Percentiles rank a stretch among this genome's conserved stretches.
These are phyloP conservation scores for Oreonectes daqikongensis DNA, from an alignment of 2,797 vertebrate genomes.

Conservation along the genomic window DNA sequence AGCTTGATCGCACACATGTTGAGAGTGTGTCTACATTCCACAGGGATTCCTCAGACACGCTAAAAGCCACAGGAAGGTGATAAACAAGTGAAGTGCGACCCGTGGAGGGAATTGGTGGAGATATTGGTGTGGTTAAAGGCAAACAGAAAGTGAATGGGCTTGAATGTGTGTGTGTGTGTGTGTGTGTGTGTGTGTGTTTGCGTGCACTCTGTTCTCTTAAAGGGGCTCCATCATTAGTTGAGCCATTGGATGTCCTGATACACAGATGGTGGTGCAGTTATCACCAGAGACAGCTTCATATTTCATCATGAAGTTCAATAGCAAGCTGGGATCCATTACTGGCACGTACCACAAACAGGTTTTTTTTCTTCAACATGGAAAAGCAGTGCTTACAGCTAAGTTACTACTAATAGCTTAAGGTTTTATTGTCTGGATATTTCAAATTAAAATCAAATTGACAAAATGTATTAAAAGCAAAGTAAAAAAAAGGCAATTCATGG, in stretches of 20 bases:
- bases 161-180: too few species aligned
- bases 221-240: conserved; percentile 13
- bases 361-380: background rate
- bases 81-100: background rate
- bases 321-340: conserved; percentile 5
- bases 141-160: background rate
- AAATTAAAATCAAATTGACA: too few species aligned
- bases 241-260: conserved; percentile 13
- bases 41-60: conserved; percentile 14
- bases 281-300: conserved; percentile 32
- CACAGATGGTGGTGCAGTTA: conserved; percentile 50
- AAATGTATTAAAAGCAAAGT: too few species aligned
- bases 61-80: background rate
- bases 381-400: background rate
- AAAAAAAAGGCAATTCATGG: too few species aligned
- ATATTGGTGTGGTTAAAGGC: conserved; percentile 8
- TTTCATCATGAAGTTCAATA: conserved; percentile 13
- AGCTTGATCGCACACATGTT: background rate
- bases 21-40: conserved; percentile 3
- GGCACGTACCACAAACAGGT: background rate
- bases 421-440: too few species aligned
- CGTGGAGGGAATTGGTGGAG: background rate
- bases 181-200: conserved; percentile 10
- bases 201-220: background rate
- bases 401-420: too few species aligned